phyloP scores from a whole-genome alignment of 2,113 vertebrate species.

The Alouatta palliata region DNA sequence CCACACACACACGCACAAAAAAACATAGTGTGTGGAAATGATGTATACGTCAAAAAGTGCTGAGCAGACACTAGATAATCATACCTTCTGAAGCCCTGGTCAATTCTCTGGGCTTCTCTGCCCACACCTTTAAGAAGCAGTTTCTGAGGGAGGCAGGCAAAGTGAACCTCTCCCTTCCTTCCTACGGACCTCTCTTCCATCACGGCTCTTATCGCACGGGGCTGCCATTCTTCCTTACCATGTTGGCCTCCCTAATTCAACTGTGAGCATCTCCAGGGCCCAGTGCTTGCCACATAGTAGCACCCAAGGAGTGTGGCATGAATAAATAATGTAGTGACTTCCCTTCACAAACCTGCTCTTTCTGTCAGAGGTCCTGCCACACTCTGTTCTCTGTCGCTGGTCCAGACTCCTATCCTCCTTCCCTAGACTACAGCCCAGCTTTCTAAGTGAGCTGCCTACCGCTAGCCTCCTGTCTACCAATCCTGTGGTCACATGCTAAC shows the following conservation, averaged over 20 bases:
- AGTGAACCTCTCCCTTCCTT: not conserved
- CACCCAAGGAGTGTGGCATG: not conserved
- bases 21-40: not conserved
- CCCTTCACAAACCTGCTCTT: not conserved
- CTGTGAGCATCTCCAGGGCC: not conserved
- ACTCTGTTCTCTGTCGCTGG: not conserved
- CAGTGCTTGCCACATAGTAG: not conserved
- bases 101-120: slow-evolving; percentile 21
- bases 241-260: not conserved
- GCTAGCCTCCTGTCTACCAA: not conserved
- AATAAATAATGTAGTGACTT: not conserved
- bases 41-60: not conserved
- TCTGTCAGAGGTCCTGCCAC: not conserved
- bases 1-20: not conserved
- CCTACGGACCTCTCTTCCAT: not conserved
- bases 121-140: not conserved
- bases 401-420: not conserved
- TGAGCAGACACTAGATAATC: not conserved
- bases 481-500: not conserved
- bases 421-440: not conserved
- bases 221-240: not conserved
- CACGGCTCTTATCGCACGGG: not conserved
- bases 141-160: not conserved
- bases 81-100: not conserved
- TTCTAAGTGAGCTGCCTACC: not conserved